Conservation (phyloP, 1,140 invertebrate genomes). For the Brachionus calyciflorus region DNA sequence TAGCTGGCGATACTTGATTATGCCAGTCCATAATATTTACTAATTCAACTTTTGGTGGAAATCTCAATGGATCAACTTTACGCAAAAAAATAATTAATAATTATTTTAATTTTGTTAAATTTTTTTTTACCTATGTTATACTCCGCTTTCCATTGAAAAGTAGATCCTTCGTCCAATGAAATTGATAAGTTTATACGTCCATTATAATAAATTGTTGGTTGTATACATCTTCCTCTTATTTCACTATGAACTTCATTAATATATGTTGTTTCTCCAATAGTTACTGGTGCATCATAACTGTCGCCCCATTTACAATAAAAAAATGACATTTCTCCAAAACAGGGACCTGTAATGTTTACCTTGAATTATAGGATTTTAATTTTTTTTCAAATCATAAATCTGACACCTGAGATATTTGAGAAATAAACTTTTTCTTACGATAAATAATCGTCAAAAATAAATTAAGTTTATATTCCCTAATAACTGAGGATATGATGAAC, state of each 20-base stretch:
- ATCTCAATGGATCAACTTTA: constrained; percentile 45
- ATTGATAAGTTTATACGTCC: constrained; percentile 45
- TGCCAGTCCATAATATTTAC: constrained; percentile 46
- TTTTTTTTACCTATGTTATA: constrained; percentile 40
- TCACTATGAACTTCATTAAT: neutral
- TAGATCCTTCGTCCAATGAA: constrained; percentile 34
- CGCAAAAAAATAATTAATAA: neutral
- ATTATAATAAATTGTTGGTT: constrained; percentile 26
- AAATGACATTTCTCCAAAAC: constrained; percentile 64
- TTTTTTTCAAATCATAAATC: too few relatives aligned
- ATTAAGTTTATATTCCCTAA: too few relatives aligned
- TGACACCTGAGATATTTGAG: too few relatives aligned
- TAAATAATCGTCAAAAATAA: too few relatives aligned
- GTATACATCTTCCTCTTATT: constrained; percentile 42
- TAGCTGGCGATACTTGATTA: constrained; percentile 7
- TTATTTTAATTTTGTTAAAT: neutral
- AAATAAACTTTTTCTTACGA: too few relatives aligned
- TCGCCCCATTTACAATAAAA: constrained; percentile 46
- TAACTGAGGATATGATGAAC: too few relatives aligned
- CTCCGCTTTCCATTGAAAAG: constrained; percentile 3
- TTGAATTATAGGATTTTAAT: too few relatives aligned
- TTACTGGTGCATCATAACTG: neutral
- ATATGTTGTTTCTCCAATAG: constrained; percentile 31
- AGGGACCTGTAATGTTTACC: constrained; percentile 84
- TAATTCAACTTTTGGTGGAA: constrained; percentile 41